Evolutionary conservation across 2,797 vertebrate genomes (phyloP).

Genomic region (Enteromius anoplus): DNA sequence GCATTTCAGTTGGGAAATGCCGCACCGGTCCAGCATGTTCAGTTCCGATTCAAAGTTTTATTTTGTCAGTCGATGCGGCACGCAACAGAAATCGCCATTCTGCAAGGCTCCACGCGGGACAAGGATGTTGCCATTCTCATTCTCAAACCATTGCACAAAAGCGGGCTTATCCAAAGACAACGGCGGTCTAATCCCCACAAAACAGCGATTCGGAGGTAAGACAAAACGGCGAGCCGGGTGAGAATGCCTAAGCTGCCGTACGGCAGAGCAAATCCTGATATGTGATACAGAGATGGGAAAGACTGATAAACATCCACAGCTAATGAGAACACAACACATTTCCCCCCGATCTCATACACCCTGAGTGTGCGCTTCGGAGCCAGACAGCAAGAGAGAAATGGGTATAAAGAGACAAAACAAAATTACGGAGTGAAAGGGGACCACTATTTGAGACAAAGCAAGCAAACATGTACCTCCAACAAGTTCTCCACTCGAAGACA

Average conservation of each 20-base stretch:
- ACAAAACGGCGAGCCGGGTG: conserved; percentile 66
- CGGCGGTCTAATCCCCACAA: conserved; percentile 72
- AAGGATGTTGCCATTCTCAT: conserved; percentile 17
- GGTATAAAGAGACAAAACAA: not conserved
- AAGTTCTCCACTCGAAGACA: conserved; percentile 36
- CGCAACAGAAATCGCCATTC: not conserved
- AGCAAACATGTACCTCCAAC: conserved; percentile 50
- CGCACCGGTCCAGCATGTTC: not conserved
- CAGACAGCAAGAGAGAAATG: conserved; percentile 17
- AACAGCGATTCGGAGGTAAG: conserved; percentile 72
- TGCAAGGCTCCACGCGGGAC: conserved; percentile 25
- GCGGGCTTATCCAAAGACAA: conserved; percentile 63
- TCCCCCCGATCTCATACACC: not conserved
- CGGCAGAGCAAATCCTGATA: conserved; percentile 71
- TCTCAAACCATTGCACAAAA: conserved; percentile 31
- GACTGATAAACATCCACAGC: conserved; percentile 60
- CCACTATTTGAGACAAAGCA: not conserved
- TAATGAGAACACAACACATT: conserved; percentile 52
- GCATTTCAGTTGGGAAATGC: conserved; percentile 3
- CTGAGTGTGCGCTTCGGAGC: not conserved
- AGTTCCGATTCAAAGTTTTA: not conserved
- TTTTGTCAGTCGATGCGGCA: not conserved
- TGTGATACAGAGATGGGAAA: conserved; percentile 63
- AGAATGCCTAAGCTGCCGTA: conserved; percentile 47
- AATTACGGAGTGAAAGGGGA: not conserved